Base-by-base conservation (phyloP, 2,797 vertebrate genomes). In the Channa striata region DNA sequence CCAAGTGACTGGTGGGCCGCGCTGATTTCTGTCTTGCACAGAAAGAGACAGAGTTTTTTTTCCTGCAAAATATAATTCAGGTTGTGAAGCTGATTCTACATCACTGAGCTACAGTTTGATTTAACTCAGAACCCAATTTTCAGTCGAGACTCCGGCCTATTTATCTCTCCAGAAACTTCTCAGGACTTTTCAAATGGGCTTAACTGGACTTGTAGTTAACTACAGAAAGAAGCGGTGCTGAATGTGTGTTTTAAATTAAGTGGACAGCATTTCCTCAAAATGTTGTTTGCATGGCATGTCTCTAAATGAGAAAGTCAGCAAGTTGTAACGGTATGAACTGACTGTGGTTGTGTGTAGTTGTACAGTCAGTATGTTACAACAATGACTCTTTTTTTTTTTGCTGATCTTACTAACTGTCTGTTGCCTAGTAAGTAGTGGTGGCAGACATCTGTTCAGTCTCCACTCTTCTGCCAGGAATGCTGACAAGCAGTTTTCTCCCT, bases 391-490 rank as follows among this genome's bases (percentile, higher is more conserved):
- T 70, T 33, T 67, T 36, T 21, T 33, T 67, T 36, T 21, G 42
- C 3, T 54, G 8, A 46, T 72, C 78, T 79, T 73, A 83, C 56
- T 30, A 74, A 79, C 82, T 33, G 72, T 74, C 50, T 6, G 46
- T 48, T 40, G 30, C 60, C 68, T 64, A 63, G 68, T 53, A 63
- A 83, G 77, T 47, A 61, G 49, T 39, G 51, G 44, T 36, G 53
- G 65, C 74, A 78, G 75, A 78, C 88, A 86, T 68, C 72, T 84
- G 77, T 48, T 83, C 73, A 77, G 74, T 76, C 78, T 47, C 76
- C 79, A 21, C 43, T 65, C 34, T 17, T n/a, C 68, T 78, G 64
- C 79, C 84, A 79, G 75, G 72, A 91, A 87, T 37, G 68, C 88
- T 87, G 87, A 86, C 84, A 69, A 59, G 46, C 51, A 56, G 34